These are phyloP conservation scores for Cichladusa arquata DNA, from an alignment of 2,113 vertebrate genomes.

Conservation along the genomic window DNA sequence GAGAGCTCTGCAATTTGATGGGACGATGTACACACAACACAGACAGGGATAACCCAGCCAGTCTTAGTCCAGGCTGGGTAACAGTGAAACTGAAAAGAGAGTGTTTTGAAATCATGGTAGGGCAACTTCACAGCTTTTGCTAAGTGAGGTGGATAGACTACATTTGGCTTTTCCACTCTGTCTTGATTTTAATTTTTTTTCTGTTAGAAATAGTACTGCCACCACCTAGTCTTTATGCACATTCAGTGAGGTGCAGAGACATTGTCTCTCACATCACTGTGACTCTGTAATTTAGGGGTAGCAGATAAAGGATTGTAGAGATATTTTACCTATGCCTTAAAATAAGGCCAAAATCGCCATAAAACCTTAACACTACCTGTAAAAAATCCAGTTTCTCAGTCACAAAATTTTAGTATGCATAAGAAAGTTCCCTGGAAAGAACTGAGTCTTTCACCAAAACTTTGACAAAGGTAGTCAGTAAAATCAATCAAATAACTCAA, in stretches of 20 bases:
- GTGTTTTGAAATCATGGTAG: neutral
- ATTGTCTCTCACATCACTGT: neutral
- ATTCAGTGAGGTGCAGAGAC: neutral
- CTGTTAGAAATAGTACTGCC: neutral
- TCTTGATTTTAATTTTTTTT: neutral
- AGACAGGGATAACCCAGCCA: neutral
- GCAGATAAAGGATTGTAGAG: neutral
- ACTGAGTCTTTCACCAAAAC: neutral
- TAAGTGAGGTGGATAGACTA: neutral
- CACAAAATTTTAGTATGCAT: neutral
- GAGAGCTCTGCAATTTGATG: neutral
- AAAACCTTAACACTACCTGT: neutral
- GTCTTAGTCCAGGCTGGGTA: neutral
- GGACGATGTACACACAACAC: rapidly evolving
- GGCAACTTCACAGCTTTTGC: neutral
- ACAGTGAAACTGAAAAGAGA: neutral
- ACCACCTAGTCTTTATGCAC: neutral
- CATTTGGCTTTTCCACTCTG: neutral
- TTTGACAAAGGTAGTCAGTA: neutral
- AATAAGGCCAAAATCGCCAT: neutral
- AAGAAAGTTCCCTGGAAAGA: neutral
- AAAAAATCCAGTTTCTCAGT: neutral
- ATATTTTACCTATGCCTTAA: neutral
- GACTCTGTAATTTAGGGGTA: neutral
- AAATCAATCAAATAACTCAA: neutral